Conservation (phyloP, 2,113 vertebrate species). For the Corapipo altera region DNA sequence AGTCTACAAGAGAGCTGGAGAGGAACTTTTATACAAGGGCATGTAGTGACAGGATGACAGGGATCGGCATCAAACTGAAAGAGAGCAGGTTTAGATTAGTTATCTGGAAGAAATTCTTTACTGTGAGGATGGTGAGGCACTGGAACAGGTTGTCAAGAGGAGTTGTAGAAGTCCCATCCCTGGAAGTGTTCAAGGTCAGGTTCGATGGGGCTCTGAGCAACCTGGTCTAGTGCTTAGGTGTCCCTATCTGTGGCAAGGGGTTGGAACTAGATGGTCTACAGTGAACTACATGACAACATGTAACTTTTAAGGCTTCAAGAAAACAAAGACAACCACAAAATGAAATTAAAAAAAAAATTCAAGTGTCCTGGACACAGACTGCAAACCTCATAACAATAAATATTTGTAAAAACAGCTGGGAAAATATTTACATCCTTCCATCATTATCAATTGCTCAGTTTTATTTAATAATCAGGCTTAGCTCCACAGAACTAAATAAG, state of each 20-base stretch:
- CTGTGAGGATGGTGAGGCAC: not conserved
- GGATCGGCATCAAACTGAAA: not conserved
- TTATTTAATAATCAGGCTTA: not conserved
- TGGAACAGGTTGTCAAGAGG: not conserved
- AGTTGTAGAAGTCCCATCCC: not conserved
- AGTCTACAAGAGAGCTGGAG: not conserved
- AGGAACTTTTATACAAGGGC: not conserved
- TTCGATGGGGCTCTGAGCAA: not conserved
- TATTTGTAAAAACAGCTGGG: not conserved
- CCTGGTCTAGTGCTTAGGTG: not conserved
- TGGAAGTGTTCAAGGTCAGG: not conserved
- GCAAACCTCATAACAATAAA: not conserved
- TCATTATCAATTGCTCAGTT: not conserved
- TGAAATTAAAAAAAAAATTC: not conserved
- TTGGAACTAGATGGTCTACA: not conserved
- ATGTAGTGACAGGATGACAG: not conserved
- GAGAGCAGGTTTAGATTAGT: not conserved
- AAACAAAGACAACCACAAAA: not conserved
- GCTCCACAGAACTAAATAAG: constrained; percentile 36
- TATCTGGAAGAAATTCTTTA: not conserved
- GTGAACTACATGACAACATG: not conserved
- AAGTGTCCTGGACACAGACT: not conserved
- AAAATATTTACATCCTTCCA: not conserved
- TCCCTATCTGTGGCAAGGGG: not conserved
- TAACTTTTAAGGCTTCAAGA: not conserved